Evolutionary conservation across 2,113 vertebrate species (phyloP).

Genomic region (Anolis sagrei): DNA sequence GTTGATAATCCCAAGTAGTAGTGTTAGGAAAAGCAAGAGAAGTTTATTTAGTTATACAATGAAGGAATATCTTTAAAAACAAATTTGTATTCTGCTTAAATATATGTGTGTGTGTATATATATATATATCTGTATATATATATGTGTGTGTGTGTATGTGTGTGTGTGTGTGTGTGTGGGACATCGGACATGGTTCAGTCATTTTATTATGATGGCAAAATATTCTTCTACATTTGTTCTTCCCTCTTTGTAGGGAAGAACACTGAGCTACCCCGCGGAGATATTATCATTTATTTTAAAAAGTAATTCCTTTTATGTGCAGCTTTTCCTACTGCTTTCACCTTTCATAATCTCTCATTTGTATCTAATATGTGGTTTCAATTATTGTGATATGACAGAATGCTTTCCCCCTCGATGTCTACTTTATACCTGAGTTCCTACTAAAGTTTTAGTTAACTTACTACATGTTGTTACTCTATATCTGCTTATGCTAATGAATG

Average conservation of each 20-base stretch:
- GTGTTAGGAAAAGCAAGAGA: background rate
- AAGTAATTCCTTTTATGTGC: background rate
- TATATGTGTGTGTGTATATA: background rate
- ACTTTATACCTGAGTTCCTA: constrained; percentile 44
- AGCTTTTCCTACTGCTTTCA: constrained; percentile 38
- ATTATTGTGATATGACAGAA: constrained; percentile 47
- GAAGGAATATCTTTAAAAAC: background rate
- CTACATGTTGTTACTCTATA: constrained; percentile 49
- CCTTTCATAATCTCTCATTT: constrained; percentile 52
- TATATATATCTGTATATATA: no score
- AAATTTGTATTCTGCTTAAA: background rate
- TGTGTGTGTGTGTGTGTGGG: no score
- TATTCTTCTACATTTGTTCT: constrained; percentile 34
- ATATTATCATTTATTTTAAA: background rate
- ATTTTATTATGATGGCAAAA: constrained; percentile 22
- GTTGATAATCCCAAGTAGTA: no score
- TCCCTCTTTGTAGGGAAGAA: constrained; percentile 32
- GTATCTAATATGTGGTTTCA: constrained; percentile 64
- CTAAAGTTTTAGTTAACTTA: constrained; percentile 52
- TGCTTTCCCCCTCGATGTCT: constrained; percentile 41
- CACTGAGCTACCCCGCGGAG: background rate
- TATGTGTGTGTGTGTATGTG: background rate
- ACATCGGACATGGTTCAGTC: background rate
- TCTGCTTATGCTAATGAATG: constrained; percentile 68
- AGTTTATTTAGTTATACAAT: background rate